These are phyloP conservation scores for Callaeas wilsoni DNA, from an alignment of 2,113 vertebrate species.

Conservation along the genomic window DNA sequence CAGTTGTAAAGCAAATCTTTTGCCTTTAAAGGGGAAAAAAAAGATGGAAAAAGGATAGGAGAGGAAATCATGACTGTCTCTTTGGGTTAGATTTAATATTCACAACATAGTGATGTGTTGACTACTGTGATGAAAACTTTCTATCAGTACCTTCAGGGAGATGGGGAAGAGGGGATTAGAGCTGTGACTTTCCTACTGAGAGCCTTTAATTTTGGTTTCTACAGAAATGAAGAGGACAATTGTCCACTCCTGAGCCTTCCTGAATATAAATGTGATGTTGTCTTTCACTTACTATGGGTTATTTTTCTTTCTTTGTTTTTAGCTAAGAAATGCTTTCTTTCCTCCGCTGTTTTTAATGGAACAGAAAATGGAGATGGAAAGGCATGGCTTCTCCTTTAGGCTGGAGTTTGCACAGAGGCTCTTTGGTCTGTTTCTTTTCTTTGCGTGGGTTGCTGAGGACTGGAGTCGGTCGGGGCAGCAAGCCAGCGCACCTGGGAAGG, in stretches of 20 bases:
- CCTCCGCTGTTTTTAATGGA: background rate
- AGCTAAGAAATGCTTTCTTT: background rate
- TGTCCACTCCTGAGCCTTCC: background rate
- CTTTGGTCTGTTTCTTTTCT: background rate
- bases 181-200: conserved; percentile 8
- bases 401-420: background rate
- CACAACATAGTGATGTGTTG: background rate
- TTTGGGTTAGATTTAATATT: background rate
- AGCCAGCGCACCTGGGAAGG: background rate
- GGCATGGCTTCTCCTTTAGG: background rate
- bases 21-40: background rate
- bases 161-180: background rate
- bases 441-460: background rate
- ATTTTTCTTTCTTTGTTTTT: background rate
- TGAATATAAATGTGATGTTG: conserved; percentile 16
- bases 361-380: background rate
- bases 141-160: background rate
- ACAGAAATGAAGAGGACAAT: conserved; percentile 6
- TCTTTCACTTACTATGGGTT: background rate
- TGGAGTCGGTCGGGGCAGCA: accelerated
- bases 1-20: background rate
- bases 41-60: background rate
- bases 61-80: background rate
- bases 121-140: background rate
- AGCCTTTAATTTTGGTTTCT: conserved; percentile 22